Base-by-base conservation (phyloP, 2,113 vertebrate genomes). In the Brachyhypopomus occidentalis region DNA sequence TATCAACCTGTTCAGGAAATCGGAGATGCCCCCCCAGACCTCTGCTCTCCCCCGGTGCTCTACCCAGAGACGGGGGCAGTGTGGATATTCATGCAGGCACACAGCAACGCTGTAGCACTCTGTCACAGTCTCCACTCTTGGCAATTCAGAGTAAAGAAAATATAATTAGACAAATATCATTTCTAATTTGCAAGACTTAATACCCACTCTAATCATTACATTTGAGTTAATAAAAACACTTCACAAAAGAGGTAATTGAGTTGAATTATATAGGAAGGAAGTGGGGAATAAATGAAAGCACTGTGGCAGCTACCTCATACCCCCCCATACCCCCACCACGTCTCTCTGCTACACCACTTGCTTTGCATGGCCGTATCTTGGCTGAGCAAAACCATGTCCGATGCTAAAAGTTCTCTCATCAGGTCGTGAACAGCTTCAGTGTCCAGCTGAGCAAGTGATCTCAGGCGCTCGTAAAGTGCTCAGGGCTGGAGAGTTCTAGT, bases 1-100 rank as follows among this genome's bases (percentile, higher is more conserved):
- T 89, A 90, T 93, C 91, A 92, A 86, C 88, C 79, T 86, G 82
- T 88, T 90, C 86, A 86, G 85, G 88, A 91, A 90, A 91, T 90
- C 72, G 83, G 83, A 88, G 81, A 72, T 69, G 80, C 82, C 64
- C 78, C 86, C 77, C 3, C 56, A 7, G n/a, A 62, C 58, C 36
- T 71, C n/a, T 70, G 41, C 2, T 64, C 8, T 67, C 70, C 19
- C 66, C 41, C 56, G 52, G 56, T 23, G 7, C 60, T 52, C 23
- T 66, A 66, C 30, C 60, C 58, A 56, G 25, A 69, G n/a, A 66
- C 34, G 63, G 55, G 58, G 75, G 66, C 23, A 71, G 56, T 19
- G 23, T 36, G 75, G 82, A 52, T 23, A 73, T 38, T 80, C 71
- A 81, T 30, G 30, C 30, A 30, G 30, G 30, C 30, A 30, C 30